Conservation (phyloP, 2,888 invertebrate genomes). For the Crocallis elinguaria region DNA sequence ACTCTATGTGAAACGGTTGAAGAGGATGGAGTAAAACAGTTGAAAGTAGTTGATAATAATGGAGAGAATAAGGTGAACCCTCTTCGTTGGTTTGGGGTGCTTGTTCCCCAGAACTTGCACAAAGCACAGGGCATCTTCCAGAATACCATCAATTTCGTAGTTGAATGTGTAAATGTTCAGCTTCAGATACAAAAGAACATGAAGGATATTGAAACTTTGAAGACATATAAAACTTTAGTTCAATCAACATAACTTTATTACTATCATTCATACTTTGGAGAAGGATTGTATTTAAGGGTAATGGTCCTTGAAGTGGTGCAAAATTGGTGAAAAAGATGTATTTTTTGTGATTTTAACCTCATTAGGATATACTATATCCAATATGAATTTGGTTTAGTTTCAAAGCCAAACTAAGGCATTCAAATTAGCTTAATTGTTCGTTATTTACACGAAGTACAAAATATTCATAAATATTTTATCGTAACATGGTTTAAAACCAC, state of each 20-base stretch:
- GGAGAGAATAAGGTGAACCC: slow-evolving; percentile 84
- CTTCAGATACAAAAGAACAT: slow-evolving; percentile 78
- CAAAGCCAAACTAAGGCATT: no score
- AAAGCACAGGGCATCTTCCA: slow-evolving; percentile 90
- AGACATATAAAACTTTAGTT: slow-evolving; percentile 51
- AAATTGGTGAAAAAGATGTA: no score
- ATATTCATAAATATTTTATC: no score
- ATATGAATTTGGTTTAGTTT: no score
- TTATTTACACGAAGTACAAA: no score
- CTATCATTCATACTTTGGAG: background rate
- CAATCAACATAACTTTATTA: slow-evolving; percentile 24
- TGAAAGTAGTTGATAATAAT: slow-evolving; percentile 61
- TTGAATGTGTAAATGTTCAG: slow-evolving; percentile 89
- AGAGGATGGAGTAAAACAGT: slow-evolving; percentile 72
- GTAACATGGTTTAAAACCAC: no score
- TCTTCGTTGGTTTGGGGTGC: slow-evolving; percentile 93
- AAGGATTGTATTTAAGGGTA: no score
- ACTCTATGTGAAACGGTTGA: slow-evolving; percentile 65
- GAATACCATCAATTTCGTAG: slow-evolving; percentile 86
- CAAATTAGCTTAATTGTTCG: no score
- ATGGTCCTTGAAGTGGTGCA: no score
- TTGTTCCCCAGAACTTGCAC: slow-evolving; percentile 92
- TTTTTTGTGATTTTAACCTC: no score
- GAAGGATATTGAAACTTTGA: slow-evolving; percentile 58
- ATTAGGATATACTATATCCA: no score